Conservation (phyloP, 2,888 invertebrate genomes). For the Epirrita christyi region DNA sequence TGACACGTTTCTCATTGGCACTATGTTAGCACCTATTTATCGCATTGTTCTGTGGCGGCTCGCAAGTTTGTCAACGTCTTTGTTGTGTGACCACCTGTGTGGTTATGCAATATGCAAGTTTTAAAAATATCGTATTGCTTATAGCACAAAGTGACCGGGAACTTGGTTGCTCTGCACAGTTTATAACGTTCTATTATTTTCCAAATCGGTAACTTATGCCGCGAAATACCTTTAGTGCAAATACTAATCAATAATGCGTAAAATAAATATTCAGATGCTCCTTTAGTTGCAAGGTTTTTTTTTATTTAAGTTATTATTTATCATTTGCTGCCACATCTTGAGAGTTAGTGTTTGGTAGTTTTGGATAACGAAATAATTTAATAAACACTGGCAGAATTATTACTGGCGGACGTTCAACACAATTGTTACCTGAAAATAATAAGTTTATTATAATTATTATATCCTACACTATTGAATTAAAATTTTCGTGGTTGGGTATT, state of each 20-base stretch:
- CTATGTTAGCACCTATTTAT: slow-evolving; percentile 61
- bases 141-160: background rate
- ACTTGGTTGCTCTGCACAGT: background rate
- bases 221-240: too few relatives aligned
- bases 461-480: too few relatives aligned
- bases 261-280: too few relatives aligned
- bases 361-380: slow-evolving; percentile 65
- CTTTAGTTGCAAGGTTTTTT: too few relatives aligned
- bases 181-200: too few relatives aligned
- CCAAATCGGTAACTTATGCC: too few relatives aligned
- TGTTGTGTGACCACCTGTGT: slow-evolving; percentile 57
- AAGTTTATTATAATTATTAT: too few relatives aligned
- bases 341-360: slow-evolving; percentile 22
- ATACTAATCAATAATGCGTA: too few relatives aligned
- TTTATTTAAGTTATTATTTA: too few relatives aligned
- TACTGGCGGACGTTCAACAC: slow-evolving; percentile 53
- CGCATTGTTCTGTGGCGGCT: slow-evolving; percentile 44
- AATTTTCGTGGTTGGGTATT: too few relatives aligned
- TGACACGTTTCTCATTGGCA: slow-evolving; percentile 55
- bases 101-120: slow-evolving; percentile 47
- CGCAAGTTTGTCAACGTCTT: slow-evolving; percentile 37
- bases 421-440: slow-evolving; percentile 20
- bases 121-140: too few relatives aligned
- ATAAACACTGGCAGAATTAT: slow-evolving; percentile 68
- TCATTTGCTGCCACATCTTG: too few relatives aligned